A percentile compares a stretch with the other conserved stretches of the same genome.
Evolutionary conservation across 2,888 invertebrate species (phyloP).

Genomic region (Zygothrica quintamaculata): DNA sequence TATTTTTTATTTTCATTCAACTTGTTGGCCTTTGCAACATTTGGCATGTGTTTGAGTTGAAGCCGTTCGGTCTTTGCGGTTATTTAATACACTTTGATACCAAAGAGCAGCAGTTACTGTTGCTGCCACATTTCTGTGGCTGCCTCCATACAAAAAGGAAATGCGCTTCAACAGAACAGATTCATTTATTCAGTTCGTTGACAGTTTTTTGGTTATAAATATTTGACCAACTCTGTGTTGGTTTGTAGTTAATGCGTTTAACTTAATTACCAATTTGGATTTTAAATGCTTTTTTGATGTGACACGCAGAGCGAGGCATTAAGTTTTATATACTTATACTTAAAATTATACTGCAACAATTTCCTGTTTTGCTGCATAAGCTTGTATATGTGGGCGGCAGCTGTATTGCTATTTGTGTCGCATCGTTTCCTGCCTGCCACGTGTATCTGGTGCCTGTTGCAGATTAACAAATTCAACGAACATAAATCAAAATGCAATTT

Average conservation of each 20-base stretch:
- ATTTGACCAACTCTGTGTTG: slow-evolving; percentile 66
- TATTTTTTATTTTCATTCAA: slow-evolving; percentile 53
- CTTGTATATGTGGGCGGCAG: slow-evolving; percentile 50
- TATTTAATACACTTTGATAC: slow-evolving; percentile 73
- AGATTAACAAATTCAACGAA: slow-evolving; percentile 70
- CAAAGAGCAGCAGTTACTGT: slow-evolving; percentile 40
- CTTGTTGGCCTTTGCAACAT: slow-evolving; percentile 49
- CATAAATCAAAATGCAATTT: slow-evolving; percentile 82
- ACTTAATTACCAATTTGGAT: slow-evolving; percentile 78
- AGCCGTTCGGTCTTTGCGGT: slow-evolving; percentile 74
- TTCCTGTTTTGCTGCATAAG: slow-evolving; percentile 38
- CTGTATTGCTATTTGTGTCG: slow-evolving; percentile 59
- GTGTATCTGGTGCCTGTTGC: slow-evolving; percentile 38
- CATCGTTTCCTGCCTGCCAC: slow-evolving; percentile 66
- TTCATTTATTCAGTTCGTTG: slow-evolving; percentile 13
- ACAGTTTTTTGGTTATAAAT: slow-evolving; percentile 68
- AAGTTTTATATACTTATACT: background rate
- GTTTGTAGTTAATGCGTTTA: slow-evolving; percentile 76
- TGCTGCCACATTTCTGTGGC: slow-evolving; percentile 12
- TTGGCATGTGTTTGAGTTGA: slow-evolving; percentile 49
- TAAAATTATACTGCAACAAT: slow-evolving; percentile 36
- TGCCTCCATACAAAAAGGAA: slow-evolving; percentile 51
- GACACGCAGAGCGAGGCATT: slow-evolving; percentile 32
- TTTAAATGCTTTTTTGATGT: slow-evolving; percentile 78
- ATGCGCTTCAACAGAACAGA: slow-evolving; percentile 34